Conservation (phyloP, 2,113 vertebrate genomes). For the Thymallus thymallus region DNA sequence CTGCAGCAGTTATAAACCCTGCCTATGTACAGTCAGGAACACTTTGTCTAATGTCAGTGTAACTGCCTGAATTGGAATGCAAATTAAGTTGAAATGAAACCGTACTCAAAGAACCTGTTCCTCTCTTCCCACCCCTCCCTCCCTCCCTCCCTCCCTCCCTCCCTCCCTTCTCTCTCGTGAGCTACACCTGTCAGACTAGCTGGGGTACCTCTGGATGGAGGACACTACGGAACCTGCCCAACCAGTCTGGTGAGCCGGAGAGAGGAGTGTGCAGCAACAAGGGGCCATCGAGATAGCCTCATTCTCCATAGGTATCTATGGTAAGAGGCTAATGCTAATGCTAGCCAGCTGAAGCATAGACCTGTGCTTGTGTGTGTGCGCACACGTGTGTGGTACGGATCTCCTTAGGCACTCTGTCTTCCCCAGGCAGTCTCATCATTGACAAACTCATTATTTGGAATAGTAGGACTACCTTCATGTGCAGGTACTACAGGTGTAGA, state of each 20-base stretch:
- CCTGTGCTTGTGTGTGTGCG: too few species aligned
- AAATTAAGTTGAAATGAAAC: too few species aligned
- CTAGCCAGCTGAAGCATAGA: neutral
- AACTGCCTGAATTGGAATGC: neutral
- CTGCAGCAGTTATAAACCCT: too few species aligned
- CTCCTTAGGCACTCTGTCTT: too few species aligned
- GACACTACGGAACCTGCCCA: slow-evolving; percentile 36
- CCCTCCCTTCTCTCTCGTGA: slow-evolving; percentile 14
- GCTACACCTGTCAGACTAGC: slow-evolving; percentile 48
- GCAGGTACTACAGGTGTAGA: too few species aligned
- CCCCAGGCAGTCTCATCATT: too few species aligned
- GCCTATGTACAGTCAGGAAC: neutral
- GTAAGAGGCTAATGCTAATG: neutral
- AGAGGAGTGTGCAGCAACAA: neutral
- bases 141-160: neutral
- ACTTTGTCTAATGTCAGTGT: neutral
- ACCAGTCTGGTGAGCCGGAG: slow-evolving; percentile 50
- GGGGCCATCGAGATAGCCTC: neutral
- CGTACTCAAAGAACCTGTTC: neutral
- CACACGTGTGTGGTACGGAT: too few species aligned
- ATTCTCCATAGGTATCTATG: neutral
- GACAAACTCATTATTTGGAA: too few species aligned
- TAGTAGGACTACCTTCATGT: too few species aligned
- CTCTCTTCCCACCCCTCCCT: neutral
- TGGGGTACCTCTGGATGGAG: slow-evolving; percentile 37